These are phyloP conservation scores for Hemithea aestivaria DNA, from an alignment of 2,888 invertebrate genomes.

Conservation along the genomic window DNA sequence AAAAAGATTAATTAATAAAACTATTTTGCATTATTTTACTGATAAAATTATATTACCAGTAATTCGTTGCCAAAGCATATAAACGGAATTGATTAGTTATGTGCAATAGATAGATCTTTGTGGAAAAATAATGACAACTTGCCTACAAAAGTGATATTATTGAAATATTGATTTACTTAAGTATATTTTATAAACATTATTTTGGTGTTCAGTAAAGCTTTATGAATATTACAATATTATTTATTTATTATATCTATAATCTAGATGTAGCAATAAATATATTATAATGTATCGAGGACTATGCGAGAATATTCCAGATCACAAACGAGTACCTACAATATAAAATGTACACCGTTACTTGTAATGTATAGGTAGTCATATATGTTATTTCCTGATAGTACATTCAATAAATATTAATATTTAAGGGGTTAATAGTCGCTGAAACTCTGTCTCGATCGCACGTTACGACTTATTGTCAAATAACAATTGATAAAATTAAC, in stretches of 20 bases:
- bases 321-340: too few species aligned
- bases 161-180: conserved; percentile 6
- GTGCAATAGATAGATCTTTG: conserved; percentile 12
- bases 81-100: conserved; percentile 56
- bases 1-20: too few species aligned
- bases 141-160: conserved; percentile 10
- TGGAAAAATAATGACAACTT: conserved; percentile 4
- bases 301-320: background rate
- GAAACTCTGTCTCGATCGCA: too few species aligned
- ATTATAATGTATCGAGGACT: conserved; percentile 2
- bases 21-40: background rate
- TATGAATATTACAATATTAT: conserved; percentile 9
- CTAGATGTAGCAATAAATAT: conserved; percentile 3
- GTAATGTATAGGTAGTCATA: too few species aligned
- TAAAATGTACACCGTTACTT: too few species aligned
- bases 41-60: conserved; percentile 6
- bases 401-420: conserved; percentile 1
- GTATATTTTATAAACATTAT: conserved; percentile 9
- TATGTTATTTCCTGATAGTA: conserved; percentile 1
- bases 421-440: too few species aligned
- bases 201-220: conserved; percentile 22
- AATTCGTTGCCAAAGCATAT: conserved; percentile 20
- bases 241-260: background rate
- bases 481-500: too few species aligned
- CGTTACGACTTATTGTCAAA: too few species aligned